Conservation (phyloP, 2,888 invertebrate genomes). For the Sthenelais limicola region DNA sequence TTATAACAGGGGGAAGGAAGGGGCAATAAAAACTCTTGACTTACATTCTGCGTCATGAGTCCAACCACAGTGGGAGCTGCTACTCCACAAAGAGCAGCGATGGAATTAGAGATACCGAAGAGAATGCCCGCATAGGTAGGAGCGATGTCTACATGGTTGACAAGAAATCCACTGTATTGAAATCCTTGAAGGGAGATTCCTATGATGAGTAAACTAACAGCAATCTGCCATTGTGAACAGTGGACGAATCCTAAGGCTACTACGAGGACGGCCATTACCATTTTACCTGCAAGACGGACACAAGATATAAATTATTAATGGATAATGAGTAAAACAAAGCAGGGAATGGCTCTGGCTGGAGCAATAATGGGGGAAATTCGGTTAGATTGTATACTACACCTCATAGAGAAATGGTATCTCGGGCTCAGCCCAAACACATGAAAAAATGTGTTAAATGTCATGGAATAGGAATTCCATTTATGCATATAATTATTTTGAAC, state of each 20-base stretch:
- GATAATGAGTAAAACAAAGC: neutral
- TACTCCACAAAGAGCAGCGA: constrained; percentile 68
- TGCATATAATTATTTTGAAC: too few relatives aligned
- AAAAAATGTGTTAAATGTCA: too few relatives aligned
- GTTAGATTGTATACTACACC: too few relatives aligned
- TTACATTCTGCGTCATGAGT: constrained; percentile 59
- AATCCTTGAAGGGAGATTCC: constrained; percentile 63
- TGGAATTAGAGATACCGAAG: constrained; percentile 69
- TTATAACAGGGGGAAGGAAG: too few relatives aligned
- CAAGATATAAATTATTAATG: too few relatives aligned
- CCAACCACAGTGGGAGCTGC: constrained; percentile 66
- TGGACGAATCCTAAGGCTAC: constrained; percentile 67
- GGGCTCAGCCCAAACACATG: too few relatives aligned
- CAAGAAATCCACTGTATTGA: constrained; percentile 68
- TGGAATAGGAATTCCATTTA: too few relatives aligned
- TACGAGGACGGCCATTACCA: constrained; percentile 63
- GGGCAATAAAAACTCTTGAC: too few relatives aligned
- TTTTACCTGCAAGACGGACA: constrained; percentile 58
- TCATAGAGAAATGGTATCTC: too few relatives aligned
- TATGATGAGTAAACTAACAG: constrained; percentile 63
- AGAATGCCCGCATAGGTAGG: constrained; percentile 70
- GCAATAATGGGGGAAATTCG: neutral
- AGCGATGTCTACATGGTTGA: constrained; percentile 71
- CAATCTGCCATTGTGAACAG: constrained; percentile 61
- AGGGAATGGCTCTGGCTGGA: neutral